Conservation (phyloP, 2,113 vertebrate species). For the Hypanus sabinus region DNA sequence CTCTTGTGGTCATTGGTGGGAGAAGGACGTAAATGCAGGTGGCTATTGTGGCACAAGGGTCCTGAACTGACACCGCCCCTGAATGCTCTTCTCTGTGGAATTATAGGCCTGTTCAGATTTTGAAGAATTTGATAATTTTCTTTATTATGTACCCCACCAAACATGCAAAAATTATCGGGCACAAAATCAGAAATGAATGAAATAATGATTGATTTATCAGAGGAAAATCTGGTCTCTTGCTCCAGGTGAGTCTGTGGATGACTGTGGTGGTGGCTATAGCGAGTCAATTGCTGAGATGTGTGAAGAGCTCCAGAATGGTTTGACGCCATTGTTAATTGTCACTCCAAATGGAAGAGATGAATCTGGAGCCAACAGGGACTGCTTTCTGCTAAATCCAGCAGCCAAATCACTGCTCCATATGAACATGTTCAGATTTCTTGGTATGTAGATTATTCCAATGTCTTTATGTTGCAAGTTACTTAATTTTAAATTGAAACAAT, state of each 20-base stretch:
- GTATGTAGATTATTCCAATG: constrained; percentile 55
- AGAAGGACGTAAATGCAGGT: not conserved
- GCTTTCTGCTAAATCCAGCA: constrained; percentile 87
- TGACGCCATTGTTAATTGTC: constrained; percentile 91
- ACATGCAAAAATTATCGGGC: not conserved
- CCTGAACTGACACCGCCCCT: not conserved
- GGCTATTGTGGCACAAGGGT: not conserved
- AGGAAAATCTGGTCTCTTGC: constrained; percentile 31
- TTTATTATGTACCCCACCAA: not conserved
- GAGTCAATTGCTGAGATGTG: constrained; percentile 98
- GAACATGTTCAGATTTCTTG: constrained; percentile 96
- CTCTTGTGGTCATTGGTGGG: not conserved
- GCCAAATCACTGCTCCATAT: constrained; percentile 84
- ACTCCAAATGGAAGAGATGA: constrained; percentile 95
- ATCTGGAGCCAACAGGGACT: constrained; percentile 93
- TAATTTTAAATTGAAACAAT: not conserved
- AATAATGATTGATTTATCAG: not conserved
- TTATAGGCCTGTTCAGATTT: not conserved
- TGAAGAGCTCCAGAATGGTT: constrained; percentile 93
- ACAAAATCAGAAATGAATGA: not conserved
- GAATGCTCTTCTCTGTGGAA: not conserved
- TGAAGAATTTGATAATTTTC: not conserved
- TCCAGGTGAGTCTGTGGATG: constrained; percentile 92
- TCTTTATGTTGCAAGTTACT: not conserved
- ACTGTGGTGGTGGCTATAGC: constrained; percentile 94